Conservation (phyloP, 2,888 invertebrate genomes). For the Ectemnius continuus region DNA sequence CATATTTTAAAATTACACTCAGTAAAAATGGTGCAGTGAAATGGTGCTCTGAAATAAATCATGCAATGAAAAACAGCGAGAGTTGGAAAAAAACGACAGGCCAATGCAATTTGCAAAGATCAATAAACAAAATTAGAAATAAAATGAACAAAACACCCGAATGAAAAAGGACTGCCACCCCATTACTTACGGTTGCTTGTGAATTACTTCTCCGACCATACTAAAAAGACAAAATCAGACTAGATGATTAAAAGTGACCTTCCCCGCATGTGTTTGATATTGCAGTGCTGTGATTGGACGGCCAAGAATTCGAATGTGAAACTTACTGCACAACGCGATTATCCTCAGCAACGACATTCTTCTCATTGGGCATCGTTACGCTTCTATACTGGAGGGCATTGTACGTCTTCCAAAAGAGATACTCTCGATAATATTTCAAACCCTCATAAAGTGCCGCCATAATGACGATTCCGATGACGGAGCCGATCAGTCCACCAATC, state of each 20-base stretch:
- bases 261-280: neutral
- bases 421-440: constrained; percentile 89
- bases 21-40: neutral
- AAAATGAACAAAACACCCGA: neutral
- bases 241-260: constrained; percentile 17
- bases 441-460: constrained; percentile 97
- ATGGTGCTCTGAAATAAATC: neutral
- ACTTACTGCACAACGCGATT: constrained; percentile 90
- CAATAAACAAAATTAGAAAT: neutral
- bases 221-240: constrained; percentile 77
- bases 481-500: constrained; percentile 89
- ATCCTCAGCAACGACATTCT: constrained; percentile 82
- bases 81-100: neutral
- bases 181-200: constrained; percentile 85
- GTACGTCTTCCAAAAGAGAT: constrained; percentile 91
- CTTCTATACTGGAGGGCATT: constrained; percentile 91
- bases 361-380: constrained; percentile 87
- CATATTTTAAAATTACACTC: neutral
- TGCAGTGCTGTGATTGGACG: neutral
- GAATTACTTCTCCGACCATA: constrained; percentile 86
- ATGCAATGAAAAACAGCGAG: neutral
- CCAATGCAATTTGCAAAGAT: neutral
- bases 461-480: constrained; percentile 94
- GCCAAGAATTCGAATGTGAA: neutral
- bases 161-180: constrained; percentile 5